Evolutionary conservation across 2,797 vertebrate species (phyloP).

Genomic region (Coranthus polyacanthus): DNA sequence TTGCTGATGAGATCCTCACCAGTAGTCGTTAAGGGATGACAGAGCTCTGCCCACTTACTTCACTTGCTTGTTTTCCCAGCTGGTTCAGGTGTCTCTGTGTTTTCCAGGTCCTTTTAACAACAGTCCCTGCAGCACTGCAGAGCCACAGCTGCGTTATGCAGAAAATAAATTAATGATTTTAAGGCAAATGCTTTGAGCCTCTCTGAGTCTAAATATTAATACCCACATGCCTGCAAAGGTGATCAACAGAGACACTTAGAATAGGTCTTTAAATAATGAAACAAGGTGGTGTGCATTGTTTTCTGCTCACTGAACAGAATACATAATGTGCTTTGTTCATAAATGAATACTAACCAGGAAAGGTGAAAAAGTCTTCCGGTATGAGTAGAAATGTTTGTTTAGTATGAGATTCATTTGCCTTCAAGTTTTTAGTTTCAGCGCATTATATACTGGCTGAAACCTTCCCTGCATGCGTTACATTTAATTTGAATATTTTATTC

Average conservation of each 20-base stretch:
- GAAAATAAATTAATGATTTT: conserved; percentile 59
- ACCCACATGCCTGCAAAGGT: conserved; percentile 54
- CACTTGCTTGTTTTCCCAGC: conserved; percentile 38
- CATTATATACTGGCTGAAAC: not conserved
- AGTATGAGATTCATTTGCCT: conserved; percentile 26
- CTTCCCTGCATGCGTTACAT: not conserved
- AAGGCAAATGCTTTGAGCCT: conserved; percentile 41
- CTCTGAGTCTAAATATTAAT: conserved; percentile 68
- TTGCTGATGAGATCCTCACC: conserved; percentile 48
- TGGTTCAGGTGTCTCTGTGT: conserved; percentile 44
- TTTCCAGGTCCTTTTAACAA: conserved; percentile 46
- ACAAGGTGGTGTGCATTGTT: conserved; percentile 41
- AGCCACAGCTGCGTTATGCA: conserved; percentile 34
- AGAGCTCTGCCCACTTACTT: conserved; percentile 25
- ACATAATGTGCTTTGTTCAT: conserved; percentile 60
- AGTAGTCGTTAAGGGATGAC: conserved; percentile 38
- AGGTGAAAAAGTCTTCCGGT: conserved; percentile 27
- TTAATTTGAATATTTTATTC: conserved; percentile 19
- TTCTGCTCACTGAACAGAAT: conserved; percentile 56
- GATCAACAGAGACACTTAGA: conserved; percentile 63
- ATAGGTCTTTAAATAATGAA: conserved; percentile 69
- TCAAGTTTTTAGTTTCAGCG: not conserved
- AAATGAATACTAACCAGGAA: conserved; percentile 57
- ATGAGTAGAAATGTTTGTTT: conserved; percentile 45
- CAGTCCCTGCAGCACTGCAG: conserved; percentile 21